Evolutionary conservation across 1,140 invertebrate species (phyloP), one percentile per base, ranked within the genome.

Genomic region (Tetramorium parvispinum): DNA sequence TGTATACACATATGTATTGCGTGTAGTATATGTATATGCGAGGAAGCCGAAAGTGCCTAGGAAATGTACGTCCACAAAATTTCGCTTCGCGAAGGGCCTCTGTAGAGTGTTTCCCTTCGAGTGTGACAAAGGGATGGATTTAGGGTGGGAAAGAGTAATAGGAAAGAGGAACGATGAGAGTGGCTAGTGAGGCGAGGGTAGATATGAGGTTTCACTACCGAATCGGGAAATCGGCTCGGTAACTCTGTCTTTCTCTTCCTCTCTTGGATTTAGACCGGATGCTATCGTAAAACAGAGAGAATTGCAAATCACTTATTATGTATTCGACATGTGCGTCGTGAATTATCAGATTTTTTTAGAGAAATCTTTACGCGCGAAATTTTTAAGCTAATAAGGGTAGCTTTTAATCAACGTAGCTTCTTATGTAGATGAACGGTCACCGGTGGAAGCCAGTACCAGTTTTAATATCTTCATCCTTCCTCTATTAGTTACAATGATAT

Each of bases 291-390:
- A 57, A 63, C 16, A 71, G 53, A 86, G 57, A 32, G 76, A 86
- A 86, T 61, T 86, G 85, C 76, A 61, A 81, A 81, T 86, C 5
- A 32, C 24, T 46, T 40, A 86, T 86, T 79, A 79, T 13, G 63
- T 6, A 70, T 49, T 79, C 61, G 63, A 79, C 32, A 76, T 0
- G 32, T 79, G 27, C n/a, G 32, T 40, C 5, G 16, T 43, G 49
- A 77, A 78, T 65, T 55, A 49, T 21, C 32, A n/a, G 1, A 63
- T 32, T 78, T 78, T 76, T 63, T 77, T 5, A 37, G 2, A 5
- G 0, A 3, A 32, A 53, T 53, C 3, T 51, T 66, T 18, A 37
- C 2, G 21, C 27, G 46, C 16, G 21, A 68, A 79, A 78, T 40
- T 75, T 57, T 66, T 66, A 4, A 53, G 21, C 37, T 32, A 73